Base-by-base conservation (phyloP, 1,140 invertebrate genomes). In the Capitella teleta region DNA sequence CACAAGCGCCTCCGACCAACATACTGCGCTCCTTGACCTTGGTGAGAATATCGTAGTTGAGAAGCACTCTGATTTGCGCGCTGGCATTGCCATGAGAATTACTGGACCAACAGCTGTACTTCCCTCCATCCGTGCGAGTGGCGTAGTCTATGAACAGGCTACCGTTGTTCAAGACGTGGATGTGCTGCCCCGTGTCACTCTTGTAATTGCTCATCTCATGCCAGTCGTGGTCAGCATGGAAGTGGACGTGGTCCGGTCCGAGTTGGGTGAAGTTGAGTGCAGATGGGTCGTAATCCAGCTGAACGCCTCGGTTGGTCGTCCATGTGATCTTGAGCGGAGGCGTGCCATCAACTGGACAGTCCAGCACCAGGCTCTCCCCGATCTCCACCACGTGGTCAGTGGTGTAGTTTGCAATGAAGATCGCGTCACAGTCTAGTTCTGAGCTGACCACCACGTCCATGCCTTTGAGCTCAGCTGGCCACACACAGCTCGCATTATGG, bases 21-120 rank as follows among this genome's bases (percentile, higher is more conserved):
- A 44, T 44, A 6, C 21, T 44, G 42, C 18, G 6, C n/a, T 26
- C 6, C 8, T 21, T 44, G 42, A 44, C 2, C 21, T 28, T 16
- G 24, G 21, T 18, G 45, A 47, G 19, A 18, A 62, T 28, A 3
- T 16, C 28, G 37, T 62, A 60, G 47, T 64, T 58, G 8, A 67
- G 49, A 10, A 28, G 41, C 5, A 68, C 21, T 23, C 38, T 52
- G 21, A 66, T 63, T 3, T 55, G 49, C n/a, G 60, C 49, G 14
- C 65, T 62, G 12, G 78, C 69, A 64, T 88, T 91, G 28, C 82
- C 82, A 42, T 84, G 76, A 10, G 85, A 80, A 72, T 91, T 93
- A 49, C 81, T 80, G 14, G 86, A 87, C 60, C 82, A 82, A 64
- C 91, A 95, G 32, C 81, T 79, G 70, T 93, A 96, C 32, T 80